phyloP scores from a whole-genome alignment of 2,888 invertebrate genomes.

The Epiperipatus broadwayi region DNA sequence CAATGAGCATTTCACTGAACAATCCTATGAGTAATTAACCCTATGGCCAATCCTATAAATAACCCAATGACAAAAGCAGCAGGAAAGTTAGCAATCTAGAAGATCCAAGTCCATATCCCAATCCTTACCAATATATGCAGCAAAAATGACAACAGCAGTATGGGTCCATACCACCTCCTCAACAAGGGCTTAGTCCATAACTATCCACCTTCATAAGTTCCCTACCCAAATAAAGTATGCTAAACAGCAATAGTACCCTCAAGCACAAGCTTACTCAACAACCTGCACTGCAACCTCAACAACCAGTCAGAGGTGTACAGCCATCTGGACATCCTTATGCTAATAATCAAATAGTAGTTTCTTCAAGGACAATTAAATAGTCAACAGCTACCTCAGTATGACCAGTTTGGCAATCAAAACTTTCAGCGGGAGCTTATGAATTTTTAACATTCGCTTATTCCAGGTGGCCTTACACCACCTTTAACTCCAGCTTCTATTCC shows the following conservation, averaged over 20 bases:
- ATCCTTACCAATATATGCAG: too few species aligned
- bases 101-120: too few species aligned
- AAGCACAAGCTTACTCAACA: constrained; percentile 13
- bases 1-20: too few species aligned
- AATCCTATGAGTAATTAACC: too few species aligned
- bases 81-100: too few species aligned
- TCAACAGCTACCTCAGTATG: constrained; percentile 17
- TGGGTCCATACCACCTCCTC: too few species aligned
- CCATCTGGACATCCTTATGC: constrained; percentile 18
- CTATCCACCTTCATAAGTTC: too few species aligned
- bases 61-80: too few species aligned
- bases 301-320: constrained; percentile 19
- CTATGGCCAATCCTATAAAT: too few species aligned
- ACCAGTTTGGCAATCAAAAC: constrained; percentile 15
- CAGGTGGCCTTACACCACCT: constrained; percentile 88
- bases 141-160: too few species aligned
- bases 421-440: constrained; percentile 37
- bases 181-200: too few species aligned
- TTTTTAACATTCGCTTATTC: constrained; percentile 86
- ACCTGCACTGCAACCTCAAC: constrained; percentile 18
- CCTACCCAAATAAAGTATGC: too few species aligned
- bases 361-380: constrained; percentile 18
- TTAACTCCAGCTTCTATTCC: constrained; percentile 75
- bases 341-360: constrained; percentile 18
- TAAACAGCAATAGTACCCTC: background rate